Evolutionary conservation across 2,797 vertebrate species (phyloP), one percentile per base, ranked within the genome.

Genomic region (Pangasius macronema): DNA sequence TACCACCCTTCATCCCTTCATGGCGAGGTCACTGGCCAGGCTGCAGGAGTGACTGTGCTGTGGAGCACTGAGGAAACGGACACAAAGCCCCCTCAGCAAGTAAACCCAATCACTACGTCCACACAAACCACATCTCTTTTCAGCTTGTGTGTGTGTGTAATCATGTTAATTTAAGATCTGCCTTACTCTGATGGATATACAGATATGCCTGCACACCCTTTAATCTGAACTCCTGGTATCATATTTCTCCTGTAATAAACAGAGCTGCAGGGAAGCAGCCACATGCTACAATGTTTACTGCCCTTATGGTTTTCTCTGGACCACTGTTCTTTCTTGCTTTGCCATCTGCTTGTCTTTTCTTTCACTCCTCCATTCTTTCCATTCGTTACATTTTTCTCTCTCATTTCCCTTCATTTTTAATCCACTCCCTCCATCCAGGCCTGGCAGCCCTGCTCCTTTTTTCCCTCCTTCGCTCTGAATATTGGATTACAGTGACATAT

Each of bases 401-500:
- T 22, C 55, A 18, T 53, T 76, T 59, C 84, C 80, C 36, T n/a
- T 83, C 27, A 36, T 76, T 27, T 86, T 70, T 61, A 27, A 49
- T 33, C 5, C 2, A 3, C 49, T 84, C 51, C 68, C 10, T 61
- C 55, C 20, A 61, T 61, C 57, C 57, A 61, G 36, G 51, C 77
- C 77, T 39, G 53, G 30, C 53, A 59, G 77, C 33, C 11, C 80
- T 49, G 59, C 27, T 42, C 36, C n/a, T 36, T 4, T 79, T 9
- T 8, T 27, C 39, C 63, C 49, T 39, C 73, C 75, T 88, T 63
- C 89, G 89, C 89, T 89, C 87, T 76, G 86, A 83, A 84, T 88
- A 76, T 89, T 87, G 61, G 86, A 89, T 88, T 90, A 80, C 89
- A 87, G 72, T 27, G 57, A 67, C 89, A 90, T 88, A 86, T 90